phyloP scores from a whole-genome alignment of 2,888 invertebrate species.

The Callyntrura sp. region DNA sequence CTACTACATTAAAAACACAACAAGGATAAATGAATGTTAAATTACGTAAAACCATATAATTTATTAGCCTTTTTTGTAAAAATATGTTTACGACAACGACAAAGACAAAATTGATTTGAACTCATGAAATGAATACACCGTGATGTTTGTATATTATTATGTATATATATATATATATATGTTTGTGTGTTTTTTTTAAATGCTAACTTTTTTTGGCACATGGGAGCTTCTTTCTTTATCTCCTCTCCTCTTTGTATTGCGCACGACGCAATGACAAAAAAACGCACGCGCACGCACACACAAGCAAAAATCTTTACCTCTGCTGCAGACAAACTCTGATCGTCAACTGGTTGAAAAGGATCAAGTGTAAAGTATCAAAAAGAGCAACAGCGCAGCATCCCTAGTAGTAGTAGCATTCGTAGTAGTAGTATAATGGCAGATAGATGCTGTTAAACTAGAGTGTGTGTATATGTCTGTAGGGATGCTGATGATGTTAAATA shows the following conservation, averaged over 20 bases:
- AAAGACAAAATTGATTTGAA: too few species aligned
- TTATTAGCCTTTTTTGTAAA: neutral
- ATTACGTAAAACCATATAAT: conserved; percentile 29
- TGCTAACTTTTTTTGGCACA: conserved; percentile 38
- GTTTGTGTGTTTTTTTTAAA: neutral
- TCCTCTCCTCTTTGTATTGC: neutral
- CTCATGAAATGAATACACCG: too few species aligned
- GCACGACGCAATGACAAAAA: neutral
- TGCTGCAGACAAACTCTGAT: conserved; percentile 66
- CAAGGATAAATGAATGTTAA: conserved; percentile 15
- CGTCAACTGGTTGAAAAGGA: conserved; percentile 69
- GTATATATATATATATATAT: neutral
- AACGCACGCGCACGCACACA: neutral
- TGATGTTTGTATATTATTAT: too few species aligned
- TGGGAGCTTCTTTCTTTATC: neutral
- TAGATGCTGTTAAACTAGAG: neutral
- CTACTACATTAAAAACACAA: neutral
- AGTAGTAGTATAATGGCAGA: neutral
- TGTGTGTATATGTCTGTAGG: neutral
- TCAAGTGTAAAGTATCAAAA: conserved; percentile 65
- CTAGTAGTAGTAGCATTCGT: neutral
- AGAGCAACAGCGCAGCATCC: neutral
- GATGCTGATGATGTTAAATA: conserved; percentile 15
- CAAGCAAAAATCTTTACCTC: conserved; percentile 32
- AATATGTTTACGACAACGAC: conserved; percentile 17